Conservation (phyloP, 2,797 vertebrate species). For the Enteromius argenteus region DNA sequence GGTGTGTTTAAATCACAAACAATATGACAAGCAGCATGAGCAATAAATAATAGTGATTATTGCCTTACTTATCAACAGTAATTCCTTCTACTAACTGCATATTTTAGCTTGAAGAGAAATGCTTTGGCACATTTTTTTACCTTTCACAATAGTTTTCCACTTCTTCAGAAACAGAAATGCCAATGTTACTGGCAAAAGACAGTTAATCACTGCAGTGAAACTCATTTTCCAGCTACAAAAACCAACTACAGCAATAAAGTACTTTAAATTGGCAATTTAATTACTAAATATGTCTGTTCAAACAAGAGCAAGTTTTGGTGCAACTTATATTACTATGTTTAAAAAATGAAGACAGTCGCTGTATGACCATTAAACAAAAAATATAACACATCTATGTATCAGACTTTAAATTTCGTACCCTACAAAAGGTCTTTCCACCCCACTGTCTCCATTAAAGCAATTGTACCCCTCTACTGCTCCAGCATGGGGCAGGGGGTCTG, state of each 20-base stretch:
- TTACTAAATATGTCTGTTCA: not conserved
- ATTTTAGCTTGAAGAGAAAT: not conserved
- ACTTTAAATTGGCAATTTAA: not conserved
- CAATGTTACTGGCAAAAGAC: not conserved
- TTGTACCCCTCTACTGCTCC: constrained; percentile 32
- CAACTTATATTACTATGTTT: not conserved
- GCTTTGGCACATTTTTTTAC: not conserved
- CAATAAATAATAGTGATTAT: not conserved
- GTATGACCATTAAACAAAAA: not conserved
- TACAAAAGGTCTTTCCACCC: not conserved
- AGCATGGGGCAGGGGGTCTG: constrained; percentile 16
- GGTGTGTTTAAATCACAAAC: not conserved
- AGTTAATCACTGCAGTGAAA: not conserved
- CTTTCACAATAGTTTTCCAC: not conserved
- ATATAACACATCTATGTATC: not conserved
- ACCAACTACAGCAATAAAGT: not conserved
- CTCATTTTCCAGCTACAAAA: not conserved
- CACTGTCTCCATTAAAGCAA: constrained; percentile 22
- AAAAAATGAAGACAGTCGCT: not conserved
- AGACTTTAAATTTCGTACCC: not conserved
- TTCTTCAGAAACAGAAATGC: not conserved
- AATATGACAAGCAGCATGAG: not conserved
- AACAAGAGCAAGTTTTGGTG: not conserved
- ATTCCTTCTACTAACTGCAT: not conserved
- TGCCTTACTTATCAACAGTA: not conserved